phyloP scores from a whole-genome alignment of 2,888 invertebrate species.

The Pollenia griseotomentosa region DNA sequence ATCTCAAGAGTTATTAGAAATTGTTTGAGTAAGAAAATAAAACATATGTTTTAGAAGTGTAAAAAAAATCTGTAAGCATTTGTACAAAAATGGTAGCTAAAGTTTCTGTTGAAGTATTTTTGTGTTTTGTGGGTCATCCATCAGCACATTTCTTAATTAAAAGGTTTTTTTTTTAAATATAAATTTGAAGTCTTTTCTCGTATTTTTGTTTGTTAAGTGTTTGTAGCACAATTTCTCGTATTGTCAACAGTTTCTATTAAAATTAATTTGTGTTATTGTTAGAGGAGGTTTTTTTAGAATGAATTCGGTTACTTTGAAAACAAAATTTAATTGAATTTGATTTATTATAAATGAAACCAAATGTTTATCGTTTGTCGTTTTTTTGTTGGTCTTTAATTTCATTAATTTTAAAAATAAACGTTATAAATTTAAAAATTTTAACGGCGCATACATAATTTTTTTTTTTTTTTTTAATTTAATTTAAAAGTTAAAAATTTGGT shows the following conservation, averaged over 20 bases:
- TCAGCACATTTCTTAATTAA: constrained; percentile 68
- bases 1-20: neutral
- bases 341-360: constrained; percentile 59
- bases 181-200: neutral
- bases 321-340: constrained; percentile 67
- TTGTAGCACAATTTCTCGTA: constrained; percentile 11
- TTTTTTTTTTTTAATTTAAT: constrained; percentile 25
- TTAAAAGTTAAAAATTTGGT: constrained; percentile 1
- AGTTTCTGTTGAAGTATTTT: constrained; percentile 24
- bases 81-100: neutral
- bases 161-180: neutral
- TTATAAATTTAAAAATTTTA: constrained; percentile 28
- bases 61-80: constrained; percentile 24
- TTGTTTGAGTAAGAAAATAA: neutral
- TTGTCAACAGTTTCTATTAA: constrained; percentile 21
- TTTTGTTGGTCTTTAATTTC: constrained; percentile 18
- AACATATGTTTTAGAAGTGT: constrained; percentile 21
- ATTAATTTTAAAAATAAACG: constrained; percentile 24
- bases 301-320: constrained; percentile 18
- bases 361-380: constrained; percentile 30
- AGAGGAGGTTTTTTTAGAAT: neutral
- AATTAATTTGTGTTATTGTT: constrained; percentile 6
- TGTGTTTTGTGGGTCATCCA: constrained; percentile 67
- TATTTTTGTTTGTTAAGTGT: neutral
- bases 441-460: neutral